Conservation (phyloP, 2,888 invertebrate genomes). For the Cetonia aurata region DNA sequence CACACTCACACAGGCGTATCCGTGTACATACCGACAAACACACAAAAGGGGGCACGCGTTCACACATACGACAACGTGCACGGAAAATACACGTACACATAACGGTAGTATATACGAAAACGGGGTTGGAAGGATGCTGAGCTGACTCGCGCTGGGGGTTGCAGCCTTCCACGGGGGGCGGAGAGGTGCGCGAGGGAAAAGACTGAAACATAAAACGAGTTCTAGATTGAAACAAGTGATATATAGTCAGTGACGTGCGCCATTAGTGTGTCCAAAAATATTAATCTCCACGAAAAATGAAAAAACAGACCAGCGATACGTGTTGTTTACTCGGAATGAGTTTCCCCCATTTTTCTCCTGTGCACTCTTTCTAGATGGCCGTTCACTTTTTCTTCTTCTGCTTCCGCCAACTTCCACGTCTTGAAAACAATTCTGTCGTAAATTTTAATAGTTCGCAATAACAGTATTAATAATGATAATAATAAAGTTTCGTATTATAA, state of each 20-base stretch:
- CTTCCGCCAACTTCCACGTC: conserved; percentile 15
- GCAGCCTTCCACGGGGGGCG: conserved; percentile 44
- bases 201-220: conserved; percentile 67
- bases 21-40: conserved; percentile 6
- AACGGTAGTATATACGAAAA: conserved; percentile 33
- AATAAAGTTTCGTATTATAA: conserved; percentile 28
- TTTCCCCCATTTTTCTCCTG: conserved; percentile 46
- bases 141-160: conserved; percentile 49
- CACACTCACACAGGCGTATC: conserved; percentile 31
- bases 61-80: conserved; percentile 14
- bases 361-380: conserved; percentile 34
- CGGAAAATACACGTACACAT: conserved; percentile 7
- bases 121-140: conserved; percentile 40
- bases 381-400: conserved; percentile 14
- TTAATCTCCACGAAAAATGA: conserved; percentile 68
- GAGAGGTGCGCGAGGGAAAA: conserved; percentile 49
- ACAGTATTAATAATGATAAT: conserved; percentile 28
- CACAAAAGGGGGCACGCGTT: conserved; percentile 50
- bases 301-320: conserved; percentile 61
- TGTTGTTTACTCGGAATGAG: conserved; percentile 55
- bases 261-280: conserved; percentile 70
- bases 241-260: conserved; percentile 68
- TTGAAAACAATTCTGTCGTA: conserved; percentile 20
- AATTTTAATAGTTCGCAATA: conserved; percentile 38
- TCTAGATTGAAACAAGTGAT: conserved; percentile 69